Evolutionary conservation across 2,797 vertebrate genomes (phyloP).

Genomic region (Psittacula derbiana): DNA sequence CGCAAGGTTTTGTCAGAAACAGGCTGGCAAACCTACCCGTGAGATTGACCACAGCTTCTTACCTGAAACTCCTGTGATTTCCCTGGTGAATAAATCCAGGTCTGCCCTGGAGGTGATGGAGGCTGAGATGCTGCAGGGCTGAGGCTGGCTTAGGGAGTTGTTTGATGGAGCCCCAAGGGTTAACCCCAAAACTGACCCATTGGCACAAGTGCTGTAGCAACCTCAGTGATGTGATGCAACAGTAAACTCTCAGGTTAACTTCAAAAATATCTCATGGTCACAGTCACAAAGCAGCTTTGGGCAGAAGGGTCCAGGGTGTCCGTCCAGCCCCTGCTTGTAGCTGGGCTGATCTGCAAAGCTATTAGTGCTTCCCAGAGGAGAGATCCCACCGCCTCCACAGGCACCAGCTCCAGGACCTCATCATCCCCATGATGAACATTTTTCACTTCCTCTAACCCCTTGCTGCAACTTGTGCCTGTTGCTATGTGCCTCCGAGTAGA

Average conservation of each 20-base stretch:
- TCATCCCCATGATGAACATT: not conserved
- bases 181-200: not conserved
- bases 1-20: not conserved
- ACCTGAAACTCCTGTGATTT: not conserved
- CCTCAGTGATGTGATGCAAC: not conserved
- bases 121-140: not conserved
- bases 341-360: not conserved
- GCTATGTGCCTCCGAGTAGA: not conserved
- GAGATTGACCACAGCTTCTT: not conserved
- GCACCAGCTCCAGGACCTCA: not conserved
- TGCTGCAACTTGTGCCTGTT: not conserved
- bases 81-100: not conserved
- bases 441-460: not conserved
- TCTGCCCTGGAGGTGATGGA: not conserved
- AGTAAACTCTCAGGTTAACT: not conserved
- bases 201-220: not conserved
- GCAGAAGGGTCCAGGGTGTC: not conserved
- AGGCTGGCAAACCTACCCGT: not conserved
- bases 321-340: not conserved
- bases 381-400: not conserved
- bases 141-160: not conserved
- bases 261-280: not conserved
- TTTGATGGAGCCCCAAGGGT: not conserved
- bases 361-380: not conserved
- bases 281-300: not conserved